Base-by-base conservation (phyloP, 2,113 vertebrate species). In the Silurus glanis region DNA sequence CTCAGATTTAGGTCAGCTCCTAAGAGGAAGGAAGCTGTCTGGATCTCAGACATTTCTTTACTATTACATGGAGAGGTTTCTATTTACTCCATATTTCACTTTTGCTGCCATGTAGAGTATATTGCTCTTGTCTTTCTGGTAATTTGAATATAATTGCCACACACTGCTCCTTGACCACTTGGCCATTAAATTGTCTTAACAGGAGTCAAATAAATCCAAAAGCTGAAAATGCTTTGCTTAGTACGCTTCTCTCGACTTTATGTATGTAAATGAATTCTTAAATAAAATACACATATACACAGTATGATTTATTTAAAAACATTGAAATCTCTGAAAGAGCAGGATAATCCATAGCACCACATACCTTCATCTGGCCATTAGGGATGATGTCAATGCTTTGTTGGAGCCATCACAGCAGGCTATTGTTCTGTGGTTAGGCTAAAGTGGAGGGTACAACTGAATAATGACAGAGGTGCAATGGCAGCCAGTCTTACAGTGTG, bases 141-240 rank as follows among this genome's bases (percentile, higher is more conserved):
- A 1, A 37, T 37, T 37, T 37, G 2, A 37, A 37, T 37, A 37
- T 37, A 37, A 37, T 37, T 37, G 37, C 37, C 37, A 37, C 37
- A 37, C 37, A 49, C 45, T 49, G 19, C 17, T 19, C 49, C 62
- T 25, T 49, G 59, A 62, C 19, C 37, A 64, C 28, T 21, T 62
- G 59, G 72, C 83, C 61, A 58, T 83, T 21, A 56, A 87, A 87
- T 82, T 13, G 1, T 14, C 56, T 53, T 69, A 21, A 80, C 37
- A 21, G 16, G 13, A 85, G 61, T 61, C 17, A 79, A 64, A 80
- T 58, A 13, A 56, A 16, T 79, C 25, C 78, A 67, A 83, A n/a
- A 21, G 14, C 17, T n/a, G 17, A 72, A 53, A 47, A 45, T n/a
- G 17, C 47, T 25, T 6, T 23, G 1, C 25, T 76, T 17, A 76